A percentile compares a stretch with the other conserved stretches of the same genome.
Evolutionary conservation across 2,113 vertebrate species (phyloP).

Genomic region (Leptocoma aspasia): DNA sequence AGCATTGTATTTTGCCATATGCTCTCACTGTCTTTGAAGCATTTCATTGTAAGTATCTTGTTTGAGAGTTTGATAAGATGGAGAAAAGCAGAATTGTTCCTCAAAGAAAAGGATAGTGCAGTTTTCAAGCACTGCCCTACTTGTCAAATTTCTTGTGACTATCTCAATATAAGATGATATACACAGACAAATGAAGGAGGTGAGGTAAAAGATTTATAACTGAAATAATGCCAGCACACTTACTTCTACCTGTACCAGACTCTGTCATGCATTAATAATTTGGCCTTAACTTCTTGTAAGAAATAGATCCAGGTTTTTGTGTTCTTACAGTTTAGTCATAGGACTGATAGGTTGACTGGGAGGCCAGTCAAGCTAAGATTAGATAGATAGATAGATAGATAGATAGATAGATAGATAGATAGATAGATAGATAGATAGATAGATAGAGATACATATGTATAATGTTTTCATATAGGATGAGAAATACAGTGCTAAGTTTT

Average conservation of each 20-base stretch:
- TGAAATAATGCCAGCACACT: neutral
- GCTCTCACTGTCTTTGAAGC: neutral
- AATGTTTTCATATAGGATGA: neutral
- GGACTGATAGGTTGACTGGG: neutral
- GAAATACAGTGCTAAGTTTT: neutral
- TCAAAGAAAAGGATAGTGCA: neutral
- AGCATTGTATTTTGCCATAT: neutral
- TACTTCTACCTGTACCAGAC: neutral
- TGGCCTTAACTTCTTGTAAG: neutral
- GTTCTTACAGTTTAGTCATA: neutral
- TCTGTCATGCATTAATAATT: neutral
- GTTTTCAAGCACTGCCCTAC: neutral
- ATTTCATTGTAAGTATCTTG: neutral
- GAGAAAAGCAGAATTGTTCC: neutral
- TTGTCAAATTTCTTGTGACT: neutral
- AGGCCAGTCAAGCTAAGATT: neutral
- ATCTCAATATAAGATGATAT: neutral
- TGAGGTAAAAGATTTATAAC: neutral
- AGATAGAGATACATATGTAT: neutral
- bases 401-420: neutral
- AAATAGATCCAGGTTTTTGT: neutral
- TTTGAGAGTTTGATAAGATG: neutral
- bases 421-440: neutral
- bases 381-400: neutral
- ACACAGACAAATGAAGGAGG: neutral